Percentiles rank a stretch among this genome's conserved stretches.
Evolutionary conservation across 1,140 invertebrate genomes (phyloP).

Genomic region (Apis mellifera): DNA sequence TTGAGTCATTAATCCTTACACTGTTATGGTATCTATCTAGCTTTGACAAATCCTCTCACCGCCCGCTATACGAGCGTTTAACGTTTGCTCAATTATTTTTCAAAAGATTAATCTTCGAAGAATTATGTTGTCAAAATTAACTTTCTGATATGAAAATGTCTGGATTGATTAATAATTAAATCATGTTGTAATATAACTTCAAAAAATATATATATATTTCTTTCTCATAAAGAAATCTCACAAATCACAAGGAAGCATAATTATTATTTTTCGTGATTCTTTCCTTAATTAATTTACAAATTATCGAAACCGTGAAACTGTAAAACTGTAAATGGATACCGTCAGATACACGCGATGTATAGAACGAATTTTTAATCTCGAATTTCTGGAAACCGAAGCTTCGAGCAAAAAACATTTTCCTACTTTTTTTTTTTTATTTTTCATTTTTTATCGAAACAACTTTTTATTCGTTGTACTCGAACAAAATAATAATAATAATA

Average conservation of each 20-base stretch:
- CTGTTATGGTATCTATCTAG: neutral
- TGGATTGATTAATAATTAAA: neutral
- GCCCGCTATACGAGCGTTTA: neutral
- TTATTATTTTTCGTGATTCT: no score
- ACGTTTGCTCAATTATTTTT: neutral
- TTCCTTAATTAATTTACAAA: neutral
- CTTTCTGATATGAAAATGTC: no score
- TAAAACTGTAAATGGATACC: neutral
- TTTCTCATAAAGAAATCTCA: no score
- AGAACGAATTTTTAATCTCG: neutral
- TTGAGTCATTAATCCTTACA: slow-evolving; percentile 13
- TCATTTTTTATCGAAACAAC: neutral
- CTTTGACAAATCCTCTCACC: neutral
- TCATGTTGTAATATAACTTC: no score
- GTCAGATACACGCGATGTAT: neutral
- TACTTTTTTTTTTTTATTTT: neutral
- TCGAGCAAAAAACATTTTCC: neutral
- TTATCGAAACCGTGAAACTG: neutral
- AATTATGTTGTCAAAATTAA: neutral
- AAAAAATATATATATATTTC: no score
- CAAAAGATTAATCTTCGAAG: neutral
- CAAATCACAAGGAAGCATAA: no score
- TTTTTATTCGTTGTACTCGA: neutral
- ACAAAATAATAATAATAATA: no score
- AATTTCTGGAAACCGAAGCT: neutral